Percentiles rank a stretch among this genome's conserved stretches.
Conservation (phyloP, 1,140 invertebrate genomes). For the Heliconius nattereri region DNA sequence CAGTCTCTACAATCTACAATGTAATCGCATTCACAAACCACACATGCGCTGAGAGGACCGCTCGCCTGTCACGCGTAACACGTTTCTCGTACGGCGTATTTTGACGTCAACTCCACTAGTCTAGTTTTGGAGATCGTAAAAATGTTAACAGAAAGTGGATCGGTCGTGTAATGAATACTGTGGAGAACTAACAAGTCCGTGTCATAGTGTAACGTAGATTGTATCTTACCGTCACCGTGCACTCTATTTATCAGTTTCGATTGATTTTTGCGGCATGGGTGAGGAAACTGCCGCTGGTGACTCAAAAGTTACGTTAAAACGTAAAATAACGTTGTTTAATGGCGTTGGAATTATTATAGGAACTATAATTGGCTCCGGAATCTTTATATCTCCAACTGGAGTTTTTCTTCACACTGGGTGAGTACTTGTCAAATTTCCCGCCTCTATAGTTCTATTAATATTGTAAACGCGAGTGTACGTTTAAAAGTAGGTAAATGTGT, state of each 20-base stretch:
- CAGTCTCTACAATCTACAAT: slow-evolving; percentile 11
- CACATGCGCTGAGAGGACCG: slow-evolving; percentile 64
- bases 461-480: neutral
- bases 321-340: slow-evolving; percentile 91
- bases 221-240: slow-evolving; percentile 58
- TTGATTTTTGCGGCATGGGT: slow-evolving; percentile 79
- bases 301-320: slow-evolving; percentile 86
- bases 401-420: slow-evolving; percentile 85
- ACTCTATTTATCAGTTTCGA: slow-evolving; percentile 63
- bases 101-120: slow-evolving; percentile 62
- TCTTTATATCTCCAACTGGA: slow-evolving; percentile 90
- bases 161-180: slow-evolving; percentile 53
- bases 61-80: slow-evolving; percentile 47
- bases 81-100: slow-evolving; percentile 37
- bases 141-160: slow-evolving; percentile 72
- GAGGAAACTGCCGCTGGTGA: slow-evolving; percentile 66
- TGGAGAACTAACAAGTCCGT: slow-evolving; percentile 25
- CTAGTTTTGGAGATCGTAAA: slow-evolving; percentile 67
- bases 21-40: slow-evolving; percentile 38
- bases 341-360: slow-evolving; percentile 94
- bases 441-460: slow-evolving; percentile 29
- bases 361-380: slow-evolving; percentile 91
- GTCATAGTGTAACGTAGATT: neutral
- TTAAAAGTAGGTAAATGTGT: neutral
- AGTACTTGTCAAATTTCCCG: slow-evolving; percentile 58